Conservation (phyloP, 2,888 invertebrate genomes). For the Thalpophila matura region DNA sequence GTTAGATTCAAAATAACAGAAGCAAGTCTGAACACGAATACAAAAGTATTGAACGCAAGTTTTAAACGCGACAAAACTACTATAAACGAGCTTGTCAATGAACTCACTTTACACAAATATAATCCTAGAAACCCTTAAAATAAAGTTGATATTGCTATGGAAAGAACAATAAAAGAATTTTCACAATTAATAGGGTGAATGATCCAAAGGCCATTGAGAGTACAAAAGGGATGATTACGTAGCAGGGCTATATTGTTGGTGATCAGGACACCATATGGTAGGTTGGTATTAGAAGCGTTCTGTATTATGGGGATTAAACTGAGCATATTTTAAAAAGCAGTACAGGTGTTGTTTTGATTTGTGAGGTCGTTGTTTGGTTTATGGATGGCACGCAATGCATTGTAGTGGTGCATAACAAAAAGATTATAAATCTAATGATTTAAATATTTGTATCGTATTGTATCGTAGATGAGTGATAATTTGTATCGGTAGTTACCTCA, state of each 20-base stretch:
- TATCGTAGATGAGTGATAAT: too few relatives aligned
- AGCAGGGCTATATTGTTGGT: constrained; percentile 79
- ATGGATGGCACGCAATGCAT: constrained; percentile 29
- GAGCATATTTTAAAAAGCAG: constrained; percentile 84
- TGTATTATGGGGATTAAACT: constrained; percentile 76
- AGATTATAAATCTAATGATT: background rate
- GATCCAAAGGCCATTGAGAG: constrained; percentile 85
- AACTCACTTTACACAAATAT: constrained; percentile 51
- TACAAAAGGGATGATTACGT: constrained; percentile 84
- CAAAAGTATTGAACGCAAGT: constrained; percentile 75
- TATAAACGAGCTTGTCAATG: constrained; percentile 78
- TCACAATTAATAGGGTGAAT: constrained; percentile 87
- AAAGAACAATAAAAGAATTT: constrained; percentile 69
- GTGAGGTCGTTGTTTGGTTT: constrained; percentile 61
- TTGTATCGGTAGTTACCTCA: too few relatives aligned
- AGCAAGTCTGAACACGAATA: constrained; percentile 49
- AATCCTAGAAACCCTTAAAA: background rate
- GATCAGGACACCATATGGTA: constrained; percentile 85
- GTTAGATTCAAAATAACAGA: constrained; percentile 61
- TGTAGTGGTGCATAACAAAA: constrained; percentile 8
- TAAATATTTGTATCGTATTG: too few relatives aligned
- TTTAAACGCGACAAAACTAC: constrained; percentile 78
- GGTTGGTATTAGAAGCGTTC: constrained; percentile 79
- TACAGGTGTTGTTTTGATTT: constrained; percentile 78
- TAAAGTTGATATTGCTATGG: constrained; percentile 66